phyloP scores from a whole-genome alignment of 2,113 vertebrate genomes.

The Thamnophis sirtalis region DNA sequence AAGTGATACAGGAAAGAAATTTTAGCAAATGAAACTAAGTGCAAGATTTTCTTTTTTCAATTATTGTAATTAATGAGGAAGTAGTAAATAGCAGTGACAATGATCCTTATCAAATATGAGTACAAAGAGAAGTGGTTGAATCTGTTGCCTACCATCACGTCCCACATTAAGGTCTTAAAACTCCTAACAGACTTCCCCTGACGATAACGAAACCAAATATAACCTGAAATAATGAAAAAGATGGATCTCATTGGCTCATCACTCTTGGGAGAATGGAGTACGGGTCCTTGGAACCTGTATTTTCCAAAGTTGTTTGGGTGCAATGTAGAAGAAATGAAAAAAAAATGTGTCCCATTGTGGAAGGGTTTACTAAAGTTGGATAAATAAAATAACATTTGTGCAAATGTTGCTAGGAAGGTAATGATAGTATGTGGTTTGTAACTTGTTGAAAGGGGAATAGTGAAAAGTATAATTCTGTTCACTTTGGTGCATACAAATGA shows the following conservation, averaged over 20 bases:
- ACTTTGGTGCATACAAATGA: background rate
- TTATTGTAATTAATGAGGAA: background rate
- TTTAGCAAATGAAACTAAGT: background rate
- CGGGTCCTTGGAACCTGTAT: background rate
- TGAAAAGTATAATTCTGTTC: background rate
- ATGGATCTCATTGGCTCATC: background rate
- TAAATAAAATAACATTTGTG: background rate
- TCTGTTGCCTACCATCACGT: background rate
- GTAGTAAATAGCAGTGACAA: background rate
- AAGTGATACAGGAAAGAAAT: background rate
- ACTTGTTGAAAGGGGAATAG: background rate
- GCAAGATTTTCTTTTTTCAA: background rate
- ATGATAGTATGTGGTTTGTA: background rate
- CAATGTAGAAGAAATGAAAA: background rate
- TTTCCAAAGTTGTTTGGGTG: background rate
- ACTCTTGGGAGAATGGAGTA: background rate
- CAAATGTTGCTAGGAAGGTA: background rate
- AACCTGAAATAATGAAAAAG: background rate
- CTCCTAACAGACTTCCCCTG: background rate
- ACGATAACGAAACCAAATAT: background rate
- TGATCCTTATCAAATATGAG: background rate
- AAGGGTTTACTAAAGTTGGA: background rate
- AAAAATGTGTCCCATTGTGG: background rate
- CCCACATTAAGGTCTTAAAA: background rate
- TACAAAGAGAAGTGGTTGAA: background rate